Evolutionary conservation across 2,888 invertebrate species (phyloP).

Genomic region (Troides helena): DNA sequence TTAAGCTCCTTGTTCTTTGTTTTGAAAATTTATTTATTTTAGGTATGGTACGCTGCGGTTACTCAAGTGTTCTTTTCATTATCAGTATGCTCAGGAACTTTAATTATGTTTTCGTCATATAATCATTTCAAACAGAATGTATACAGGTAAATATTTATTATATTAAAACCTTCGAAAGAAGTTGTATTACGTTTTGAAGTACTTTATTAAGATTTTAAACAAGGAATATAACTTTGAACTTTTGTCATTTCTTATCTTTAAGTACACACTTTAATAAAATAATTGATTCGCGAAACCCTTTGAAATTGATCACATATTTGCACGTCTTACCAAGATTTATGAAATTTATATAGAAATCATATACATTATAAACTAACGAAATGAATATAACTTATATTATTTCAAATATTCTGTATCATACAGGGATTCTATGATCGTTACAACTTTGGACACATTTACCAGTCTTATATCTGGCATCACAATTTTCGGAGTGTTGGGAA

Average conservation of each 20-base stretch:
- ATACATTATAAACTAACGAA: no score
- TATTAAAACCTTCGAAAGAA: background rate
- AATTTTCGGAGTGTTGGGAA: slow-evolving; percentile 91
- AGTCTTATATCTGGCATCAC: slow-evolving; percentile 90
- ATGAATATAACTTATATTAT: background rate
- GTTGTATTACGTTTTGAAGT: background rate
- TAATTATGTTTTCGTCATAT: slow-evolving; percentile 86
- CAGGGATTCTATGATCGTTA: slow-evolving; percentile 83
- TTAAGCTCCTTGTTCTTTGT: background rate
- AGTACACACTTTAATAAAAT: no score
- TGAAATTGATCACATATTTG: no score
- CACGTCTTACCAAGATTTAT: no score
- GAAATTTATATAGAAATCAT: no score
- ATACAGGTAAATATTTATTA: slow-evolving; percentile 76
- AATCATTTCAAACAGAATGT: slow-evolving; percentile 86
- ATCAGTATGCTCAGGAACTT: slow-evolving; percentile 86
- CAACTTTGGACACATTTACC: slow-evolving; percentile 90
- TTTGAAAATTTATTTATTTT: slow-evolving; percentile 28
- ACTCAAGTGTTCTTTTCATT: slow-evolving; percentile 90
- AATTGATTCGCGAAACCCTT: no score
- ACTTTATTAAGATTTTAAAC: background rate
- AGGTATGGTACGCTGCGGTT: slow-evolving; percentile 90
- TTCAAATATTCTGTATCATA: background rate
- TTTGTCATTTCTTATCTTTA: no score
- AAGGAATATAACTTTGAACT: no score